Evolutionary conservation across 2,797 vertebrate species (phyloP).

Genomic region (Takifugu ocellatus): DNA sequence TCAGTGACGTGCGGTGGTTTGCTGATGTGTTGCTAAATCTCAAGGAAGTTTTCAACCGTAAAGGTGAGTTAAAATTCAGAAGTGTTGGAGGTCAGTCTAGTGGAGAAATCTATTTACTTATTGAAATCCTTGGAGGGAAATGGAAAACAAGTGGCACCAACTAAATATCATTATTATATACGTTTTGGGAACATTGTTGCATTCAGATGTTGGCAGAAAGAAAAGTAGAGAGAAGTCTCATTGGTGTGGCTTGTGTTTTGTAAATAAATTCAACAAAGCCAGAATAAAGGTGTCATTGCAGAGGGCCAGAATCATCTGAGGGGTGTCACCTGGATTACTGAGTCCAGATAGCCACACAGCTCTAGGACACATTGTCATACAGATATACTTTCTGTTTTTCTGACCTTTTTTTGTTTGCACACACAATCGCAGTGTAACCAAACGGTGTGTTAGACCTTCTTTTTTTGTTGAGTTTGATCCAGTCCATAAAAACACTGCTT

Average conservation of each 20-base stretch:
- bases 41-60: slow-evolving; percentile 85
- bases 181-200: not conserved
- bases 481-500: slow-evolving; percentile 1
- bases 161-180: too few relatives aligned
- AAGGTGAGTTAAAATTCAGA: slow-evolving; percentile 75
- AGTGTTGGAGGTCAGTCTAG: slow-evolving; percentile 11
- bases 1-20: slow-evolving; percentile 91
- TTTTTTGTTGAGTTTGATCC: not conserved
- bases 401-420: slow-evolving; percentile 22
- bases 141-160: too few relatives aligned
- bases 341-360: slow-evolving; percentile 3
- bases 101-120: not conserved
- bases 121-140: too few relatives aligned
- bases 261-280: not conserved
- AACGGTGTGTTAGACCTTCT: slow-evolving; percentile 1
- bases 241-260: not conserved
- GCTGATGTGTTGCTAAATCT: slow-evolving; percentile 89
- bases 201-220: not conserved
- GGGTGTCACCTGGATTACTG: slow-evolving; percentile 21
- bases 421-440: slow-evolving; percentile 12
- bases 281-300: slow-evolving; percentile 9
- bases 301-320: slow-evolving; percentile 23
- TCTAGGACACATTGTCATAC: slow-evolving; percentile 11
- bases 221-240: not conserved
- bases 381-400: slow-evolving; percentile 14